Conservation (phyloP, 2,113 vertebrate genomes). For the Empidonax traillii region DNA sequence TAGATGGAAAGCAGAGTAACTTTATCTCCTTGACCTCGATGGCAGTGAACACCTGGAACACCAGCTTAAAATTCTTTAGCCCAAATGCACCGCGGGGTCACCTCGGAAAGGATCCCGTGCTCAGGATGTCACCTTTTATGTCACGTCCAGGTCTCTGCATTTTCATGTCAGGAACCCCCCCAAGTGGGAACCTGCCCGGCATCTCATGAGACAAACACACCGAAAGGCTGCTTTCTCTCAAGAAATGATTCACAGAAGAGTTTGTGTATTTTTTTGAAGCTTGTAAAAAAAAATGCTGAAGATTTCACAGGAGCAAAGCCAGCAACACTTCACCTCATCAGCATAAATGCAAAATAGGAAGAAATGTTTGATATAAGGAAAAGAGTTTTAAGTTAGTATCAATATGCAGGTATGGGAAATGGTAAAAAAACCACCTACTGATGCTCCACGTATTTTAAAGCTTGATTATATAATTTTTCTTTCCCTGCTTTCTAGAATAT, state of each 20-base stretch:
- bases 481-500: neutral
- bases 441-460: neutral
- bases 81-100: neutral
- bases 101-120: neutral
- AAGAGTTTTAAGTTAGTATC: neutral
- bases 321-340: neutral
- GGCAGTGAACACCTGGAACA: neutral
- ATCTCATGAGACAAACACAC: neutral
- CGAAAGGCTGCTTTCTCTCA: neutral
- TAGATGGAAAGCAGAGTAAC: neutral
- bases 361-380: neutral
- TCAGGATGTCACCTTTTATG: neutral
- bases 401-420: neutral
- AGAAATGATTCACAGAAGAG: neutral
- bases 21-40: neutral
- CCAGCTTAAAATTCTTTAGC: neutral
- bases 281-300: neutral
- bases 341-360: neutral
- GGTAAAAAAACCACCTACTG: neutral
- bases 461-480: neutral
- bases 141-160: neutral
- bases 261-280: neutral
- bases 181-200: neutral
- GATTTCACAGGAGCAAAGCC: neutral
- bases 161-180: constrained; percentile 16